Base-by-base conservation (phyloP, 2,888 invertebrate genomes). In the Caradrina clavipalpis region DNA sequence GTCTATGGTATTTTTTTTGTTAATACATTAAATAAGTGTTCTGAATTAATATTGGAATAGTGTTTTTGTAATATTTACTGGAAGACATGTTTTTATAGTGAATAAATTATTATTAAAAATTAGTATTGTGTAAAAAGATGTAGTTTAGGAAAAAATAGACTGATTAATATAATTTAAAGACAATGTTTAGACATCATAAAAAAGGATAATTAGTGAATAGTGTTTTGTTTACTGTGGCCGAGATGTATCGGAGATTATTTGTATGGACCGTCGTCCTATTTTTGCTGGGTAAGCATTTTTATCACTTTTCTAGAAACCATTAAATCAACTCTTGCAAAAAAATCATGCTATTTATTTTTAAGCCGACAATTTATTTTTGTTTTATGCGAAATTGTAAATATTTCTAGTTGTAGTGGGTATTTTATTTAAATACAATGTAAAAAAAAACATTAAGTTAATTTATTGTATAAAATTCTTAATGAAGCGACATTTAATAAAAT, bases 241-340 rank as follows among this genome's bases (percentile, higher is more conserved):
- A 69, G 64, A 89, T 90, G 91, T 79, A 76, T 85, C 84, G 83
- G 85, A 87, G 86, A 80, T 70, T 85, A 26, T 71, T 78, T 66
- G 54, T 88, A 76, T 87, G 88, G 76, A 78, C 81, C 17, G 72
- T 84, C 39, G 87, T 84, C 58, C 73, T 89, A 22, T 70, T 89
- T 62, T 78, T 88, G 56, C 71, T 89, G 54, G 89, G 91, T 91
- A 80, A 90, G 91, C 22, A 39, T 64, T 57, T 57, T 49, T 21
- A 21, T 8, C 15, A 21, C 10, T 47, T 58, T 53, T 45, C 3
- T 31, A 26, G 11, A 64, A 17, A 22, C 8, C 21, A 13, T 17
- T 61, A 22, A 26, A 1, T 17, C 6, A 31, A 42, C 53, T 47
- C 8, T 19, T 49, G 2, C 6, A 13, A 7, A 73, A 26, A 53